Conservation (phyloP, 2,113 vertebrate genomes). For the Syngnathus typhle region DNA sequence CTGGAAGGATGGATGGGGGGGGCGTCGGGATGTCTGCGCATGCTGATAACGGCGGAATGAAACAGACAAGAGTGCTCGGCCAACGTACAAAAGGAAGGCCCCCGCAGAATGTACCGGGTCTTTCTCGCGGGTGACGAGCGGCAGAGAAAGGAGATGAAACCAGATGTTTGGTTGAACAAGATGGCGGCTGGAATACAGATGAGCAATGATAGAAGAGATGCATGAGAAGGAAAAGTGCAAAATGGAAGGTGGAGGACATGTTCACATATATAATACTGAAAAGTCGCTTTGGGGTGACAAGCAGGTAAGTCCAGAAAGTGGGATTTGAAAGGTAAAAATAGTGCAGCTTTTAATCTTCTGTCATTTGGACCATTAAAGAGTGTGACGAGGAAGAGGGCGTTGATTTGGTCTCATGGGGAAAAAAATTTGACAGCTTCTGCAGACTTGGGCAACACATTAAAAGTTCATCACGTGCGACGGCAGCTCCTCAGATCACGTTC, state of each 20-base stretch:
- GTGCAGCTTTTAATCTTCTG: not conserved
- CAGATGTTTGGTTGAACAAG: not conserved
- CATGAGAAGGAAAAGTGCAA: not conserved
- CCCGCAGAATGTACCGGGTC: slow-evolving; percentile 3
- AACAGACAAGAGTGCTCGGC: not conserved
- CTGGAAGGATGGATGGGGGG: slow-evolving; percentile 56
- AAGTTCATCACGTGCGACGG: too few relatives aligned
- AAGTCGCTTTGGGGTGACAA: not conserved
- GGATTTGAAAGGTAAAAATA: too few relatives aligned
- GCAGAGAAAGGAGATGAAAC: slow-evolving; percentile 15
- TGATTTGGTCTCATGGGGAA: too few relatives aligned
- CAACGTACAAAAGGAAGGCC: not conserved
- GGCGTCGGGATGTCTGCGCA: slow-evolving; percentile 55
- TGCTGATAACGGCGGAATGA: slow-evolving; percentile 56
- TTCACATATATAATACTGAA: not conserved
- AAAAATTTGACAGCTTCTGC: too few relatives aligned
- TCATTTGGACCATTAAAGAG: too few relatives aligned
- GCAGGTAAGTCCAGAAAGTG: not conserved
- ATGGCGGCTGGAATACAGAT: slow-evolving; percentile 35
- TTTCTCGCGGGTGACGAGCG: slow-evolving; percentile 8
- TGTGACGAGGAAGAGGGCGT: too few relatives aligned
- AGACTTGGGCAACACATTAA: too few relatives aligned
- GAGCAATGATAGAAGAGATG: slow-evolving; percentile 13
- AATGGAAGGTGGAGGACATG: slow-evolving; percentile 12
- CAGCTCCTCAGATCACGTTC: too few relatives aligned